phyloP scores from a whole-genome alignment of 2,113 vertebrate genomes.

The Neoarius graeffei region DNA sequence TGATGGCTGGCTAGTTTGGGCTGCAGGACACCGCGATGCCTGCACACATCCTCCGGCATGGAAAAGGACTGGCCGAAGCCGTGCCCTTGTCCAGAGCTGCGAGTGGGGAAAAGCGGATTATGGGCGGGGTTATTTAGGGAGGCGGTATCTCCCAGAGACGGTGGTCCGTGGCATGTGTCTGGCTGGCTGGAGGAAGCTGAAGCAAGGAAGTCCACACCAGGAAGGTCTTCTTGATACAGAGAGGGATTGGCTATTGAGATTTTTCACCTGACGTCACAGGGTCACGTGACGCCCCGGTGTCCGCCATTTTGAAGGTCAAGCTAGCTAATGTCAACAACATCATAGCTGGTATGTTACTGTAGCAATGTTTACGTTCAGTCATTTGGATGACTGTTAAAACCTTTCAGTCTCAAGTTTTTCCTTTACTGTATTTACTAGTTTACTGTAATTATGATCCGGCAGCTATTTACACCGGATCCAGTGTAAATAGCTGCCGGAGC shows the following conservation, averaged over 20 bases:
- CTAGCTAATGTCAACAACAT: no score
- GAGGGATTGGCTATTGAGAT: conserved; percentile 45
- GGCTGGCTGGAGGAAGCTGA: conserved; percentile 34
- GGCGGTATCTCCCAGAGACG: conserved; percentile 11
- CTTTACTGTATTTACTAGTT: no score
- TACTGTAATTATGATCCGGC: no score
- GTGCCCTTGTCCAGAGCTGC: neutral
- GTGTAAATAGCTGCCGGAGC: no score
- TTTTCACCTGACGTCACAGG: no score
- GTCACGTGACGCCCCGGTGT: no score
- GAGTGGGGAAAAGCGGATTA: conserved; percentile 7
- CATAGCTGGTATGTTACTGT: no score
- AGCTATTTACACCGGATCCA: no score
- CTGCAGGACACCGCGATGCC: conserved; percentile 44
- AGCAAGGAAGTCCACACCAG: conserved; percentile 42
- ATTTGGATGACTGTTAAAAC: no score
- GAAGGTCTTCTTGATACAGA: conserved; percentile 40
- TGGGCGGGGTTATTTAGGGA: neutral
- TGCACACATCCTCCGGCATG: conserved; percentile 42
- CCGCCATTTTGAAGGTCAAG: no score
- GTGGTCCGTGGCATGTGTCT: conserved; percentile 21
- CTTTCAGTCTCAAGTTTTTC: no score
- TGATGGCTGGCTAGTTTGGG: conserved; percentile 38
- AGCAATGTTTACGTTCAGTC: no score
- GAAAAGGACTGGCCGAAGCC: conserved; percentile 32